Conservation (phyloP, 2,797 vertebrate species). For the Molossus molossus region DNA sequence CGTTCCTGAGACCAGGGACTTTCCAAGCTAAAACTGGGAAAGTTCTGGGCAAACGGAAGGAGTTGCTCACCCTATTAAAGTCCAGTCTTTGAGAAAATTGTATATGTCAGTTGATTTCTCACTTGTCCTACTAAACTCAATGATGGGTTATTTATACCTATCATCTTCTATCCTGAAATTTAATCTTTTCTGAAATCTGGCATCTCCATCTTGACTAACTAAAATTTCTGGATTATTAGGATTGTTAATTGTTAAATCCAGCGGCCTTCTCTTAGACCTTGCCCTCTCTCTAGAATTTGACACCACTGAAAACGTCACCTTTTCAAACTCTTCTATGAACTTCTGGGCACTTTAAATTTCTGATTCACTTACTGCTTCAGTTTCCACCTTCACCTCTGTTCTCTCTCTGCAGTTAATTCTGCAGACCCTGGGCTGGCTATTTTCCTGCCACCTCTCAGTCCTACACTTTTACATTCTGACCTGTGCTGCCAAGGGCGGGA, state of each 20-base stretch:
- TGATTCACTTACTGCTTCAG: neutral
- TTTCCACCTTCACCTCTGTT: neutral
- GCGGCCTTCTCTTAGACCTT: neutral
- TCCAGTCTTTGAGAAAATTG: neutral
- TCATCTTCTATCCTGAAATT: neutral
- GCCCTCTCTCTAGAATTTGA: neutral
- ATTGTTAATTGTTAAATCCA: neutral
- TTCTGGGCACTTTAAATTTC: neutral
- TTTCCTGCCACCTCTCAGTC: neutral
- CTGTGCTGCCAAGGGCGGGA: neutral
- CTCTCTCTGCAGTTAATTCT: neutral
- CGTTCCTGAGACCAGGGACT: neutral
- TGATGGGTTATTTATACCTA: neutral
- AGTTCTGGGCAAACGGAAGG: neutral
- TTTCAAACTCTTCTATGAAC: neutral
- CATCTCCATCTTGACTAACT: neutral
- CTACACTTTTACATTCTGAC: neutral
- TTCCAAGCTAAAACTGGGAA: neutral
- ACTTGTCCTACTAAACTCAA: neutral
- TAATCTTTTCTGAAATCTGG: neutral
- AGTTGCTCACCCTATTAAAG: neutral
- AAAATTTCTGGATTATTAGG: neutral
- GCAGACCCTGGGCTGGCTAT: neutral
- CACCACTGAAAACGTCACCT: neutral
- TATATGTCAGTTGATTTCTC: neutral